These are phyloP conservation scores for Bos indicus DNA, from an alignment of 2,113 vertebrate species.

Conservation along the genomic window DNA sequence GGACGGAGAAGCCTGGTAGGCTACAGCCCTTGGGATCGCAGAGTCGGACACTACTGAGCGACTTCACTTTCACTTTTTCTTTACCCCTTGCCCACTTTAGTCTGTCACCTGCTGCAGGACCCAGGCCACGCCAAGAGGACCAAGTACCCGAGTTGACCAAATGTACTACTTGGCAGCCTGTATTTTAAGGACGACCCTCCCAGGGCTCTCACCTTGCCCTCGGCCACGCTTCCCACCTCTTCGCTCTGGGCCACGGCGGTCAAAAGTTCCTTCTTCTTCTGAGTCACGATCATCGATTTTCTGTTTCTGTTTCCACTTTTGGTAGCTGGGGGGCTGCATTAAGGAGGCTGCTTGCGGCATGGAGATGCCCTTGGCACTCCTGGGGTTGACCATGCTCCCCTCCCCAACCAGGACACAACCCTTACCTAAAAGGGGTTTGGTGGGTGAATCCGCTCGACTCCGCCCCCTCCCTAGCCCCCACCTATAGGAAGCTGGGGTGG, in stretches of 20 bases:
- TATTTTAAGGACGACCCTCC: not conserved
- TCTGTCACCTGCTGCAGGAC: not conserved
- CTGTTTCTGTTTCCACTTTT: slow-evolving; percentile 97
- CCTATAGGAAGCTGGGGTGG: not conserved
- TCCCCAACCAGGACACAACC: slow-evolving; percentile 59
- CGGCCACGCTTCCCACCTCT: slow-evolving; percentile 60
- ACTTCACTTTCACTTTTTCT: not conserved
- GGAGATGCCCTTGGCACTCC: rapidly evolving
- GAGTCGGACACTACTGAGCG: not conserved
- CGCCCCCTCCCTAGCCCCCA: rapidly evolving
- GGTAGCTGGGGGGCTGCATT: slow-evolving; percentile 83
- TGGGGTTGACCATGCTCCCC: rapidly evolving
- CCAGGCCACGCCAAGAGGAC: not conserved
- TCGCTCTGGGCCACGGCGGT: not conserved
- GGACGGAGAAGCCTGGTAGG: not conserved
- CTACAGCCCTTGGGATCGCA: not conserved
- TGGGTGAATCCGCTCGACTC: no score
- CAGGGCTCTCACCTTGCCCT: not conserved
- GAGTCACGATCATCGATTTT: slow-evolving; percentile 88
- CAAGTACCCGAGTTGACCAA: not conserved
- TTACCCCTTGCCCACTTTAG: not conserved
- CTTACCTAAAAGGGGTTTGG: not conserved
- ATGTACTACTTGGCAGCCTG: not conserved
- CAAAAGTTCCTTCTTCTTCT: slow-evolving; percentile 64
- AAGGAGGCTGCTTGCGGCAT: slow-evolving; percentile 63